Base-by-base conservation (phyloP, 2,888 invertebrate species). In the Andrena marginata region DNA sequence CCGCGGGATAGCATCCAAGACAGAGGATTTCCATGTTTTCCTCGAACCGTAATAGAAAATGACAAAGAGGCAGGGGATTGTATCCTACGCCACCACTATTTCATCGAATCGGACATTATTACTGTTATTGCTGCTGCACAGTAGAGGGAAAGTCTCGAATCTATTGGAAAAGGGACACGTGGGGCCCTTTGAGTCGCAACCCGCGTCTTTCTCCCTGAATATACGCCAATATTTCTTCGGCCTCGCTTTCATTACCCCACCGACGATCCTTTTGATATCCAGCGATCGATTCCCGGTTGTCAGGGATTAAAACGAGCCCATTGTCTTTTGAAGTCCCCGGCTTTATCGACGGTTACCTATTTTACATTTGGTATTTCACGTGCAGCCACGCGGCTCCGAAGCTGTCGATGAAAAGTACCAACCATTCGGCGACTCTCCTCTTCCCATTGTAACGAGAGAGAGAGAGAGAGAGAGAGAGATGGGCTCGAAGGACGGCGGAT, bases 81-180 rank as follows among this genome's bases (percentile, higher is more conserved):
- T 13, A 49, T 62, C 51, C 76, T n/a, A 26, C 6, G 49, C 51
- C 23, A 64, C 35, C 77, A 31, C n/a, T 69, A 54, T 77, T 56
- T 65, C 59, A 62, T 48, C 68, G 69, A 77, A 59, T 77, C 60
- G 71, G 16, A 16, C 16, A 48, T 63, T 67, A 72, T 81, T 85
- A 80, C 71, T 54, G 80, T 71, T 70, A 63, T 60, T 70, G 29
- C 70, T 68, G 33, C 56, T 29, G 62, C 48, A 23, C 29, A 42
- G 23, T 20, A 59, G 31, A 70, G 69, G 77, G 77, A 74, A 29
- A 67, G 48, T 29, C 48, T 49, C 49, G 65, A 77, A 59, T 62
- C 59, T 31, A n/a, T 29, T 59, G 72, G 69, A 68, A 83, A 85
- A 86, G 54, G 51, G 71, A 64, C 79, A 76, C 62, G 65, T 59